These are phyloP conservation scores for Cochlearius cochlearius DNA, from an alignment of 2,113 vertebrate genomes.

Conservation along the genomic window DNA sequence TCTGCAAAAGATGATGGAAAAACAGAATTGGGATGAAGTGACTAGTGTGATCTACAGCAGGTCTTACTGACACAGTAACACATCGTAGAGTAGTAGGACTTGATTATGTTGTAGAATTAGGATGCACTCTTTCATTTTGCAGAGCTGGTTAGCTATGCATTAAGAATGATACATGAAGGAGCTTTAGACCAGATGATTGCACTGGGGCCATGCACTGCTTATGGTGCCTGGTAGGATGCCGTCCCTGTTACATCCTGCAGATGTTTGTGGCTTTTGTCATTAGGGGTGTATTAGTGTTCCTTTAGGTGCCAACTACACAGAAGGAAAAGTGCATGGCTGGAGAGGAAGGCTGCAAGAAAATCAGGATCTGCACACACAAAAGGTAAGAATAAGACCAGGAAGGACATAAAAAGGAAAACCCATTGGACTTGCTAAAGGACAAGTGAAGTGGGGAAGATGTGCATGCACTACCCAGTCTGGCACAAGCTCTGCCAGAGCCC, in stretches of 20 bases:
- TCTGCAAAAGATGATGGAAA: not conserved
- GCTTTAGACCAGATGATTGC: not conserved
- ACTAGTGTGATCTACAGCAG: not conserved
- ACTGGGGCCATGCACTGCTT: no score
- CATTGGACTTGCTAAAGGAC: not conserved
- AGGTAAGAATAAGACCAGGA: not conserved
- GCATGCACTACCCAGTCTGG: not conserved
- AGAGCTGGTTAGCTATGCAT: not conserved
- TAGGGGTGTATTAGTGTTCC: not conserved
- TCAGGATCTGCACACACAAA: not conserved
- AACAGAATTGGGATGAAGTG: not conserved
- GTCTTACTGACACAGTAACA: not conserved
- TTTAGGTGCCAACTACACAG: not conserved
- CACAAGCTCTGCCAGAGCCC: not conserved
- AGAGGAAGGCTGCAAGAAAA: not conserved
- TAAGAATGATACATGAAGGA: not conserved
- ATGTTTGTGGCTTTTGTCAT: not conserved
- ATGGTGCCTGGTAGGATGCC: not conserved
- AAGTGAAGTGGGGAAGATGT: not conserved
- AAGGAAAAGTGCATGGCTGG: not conserved
- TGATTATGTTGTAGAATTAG: not conserved
- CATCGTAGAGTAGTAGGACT: accelerated
- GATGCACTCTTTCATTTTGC: not conserved
- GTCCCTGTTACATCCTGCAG: no score
- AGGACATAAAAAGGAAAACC: not conserved